phyloP scores from a whole-genome alignment of 1,140 invertebrate genomes.

The Neodiprion lecontei region DNA sequence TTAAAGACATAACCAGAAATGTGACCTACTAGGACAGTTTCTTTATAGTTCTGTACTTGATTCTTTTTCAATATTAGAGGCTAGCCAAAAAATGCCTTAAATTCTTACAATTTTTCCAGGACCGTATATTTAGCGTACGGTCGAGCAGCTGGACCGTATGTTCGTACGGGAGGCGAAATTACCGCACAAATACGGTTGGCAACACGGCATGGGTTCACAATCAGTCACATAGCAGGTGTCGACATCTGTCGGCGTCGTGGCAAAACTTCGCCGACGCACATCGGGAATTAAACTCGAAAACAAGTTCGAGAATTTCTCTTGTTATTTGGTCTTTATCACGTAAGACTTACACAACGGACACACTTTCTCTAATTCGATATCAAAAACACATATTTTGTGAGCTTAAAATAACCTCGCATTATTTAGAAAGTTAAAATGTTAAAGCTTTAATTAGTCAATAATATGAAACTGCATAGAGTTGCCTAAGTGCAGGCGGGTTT shows the following conservation, averaged over 20 bases:
- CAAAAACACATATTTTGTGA: too few species aligned
- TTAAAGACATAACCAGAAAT: not conserved
- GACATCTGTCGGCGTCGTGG: not conserved
- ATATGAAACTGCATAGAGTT: too few species aligned
- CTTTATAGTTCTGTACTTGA: not conserved
- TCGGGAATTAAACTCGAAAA: not conserved
- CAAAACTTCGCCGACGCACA: not conserved
- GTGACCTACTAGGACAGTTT: not conserved
- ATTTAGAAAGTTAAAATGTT: too few species aligned
- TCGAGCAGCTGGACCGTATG: not conserved
- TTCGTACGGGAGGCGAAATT: not conserved
- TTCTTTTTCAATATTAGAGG: not conserved
- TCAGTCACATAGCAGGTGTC: not conserved
- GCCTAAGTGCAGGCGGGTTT: too few species aligned
- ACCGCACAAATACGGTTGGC: not conserved
- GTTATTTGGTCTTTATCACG: too few species aligned
- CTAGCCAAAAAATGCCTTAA: not conserved
- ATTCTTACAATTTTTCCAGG: not conserved
- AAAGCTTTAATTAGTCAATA: too few species aligned
- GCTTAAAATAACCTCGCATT: too few species aligned
- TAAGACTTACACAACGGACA: too few species aligned
- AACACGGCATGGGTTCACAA: not conserved
- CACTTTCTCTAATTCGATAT: too few species aligned
- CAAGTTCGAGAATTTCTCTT: not conserved
- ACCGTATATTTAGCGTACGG: not conserved